Conservation (phyloP, 2,113 vertebrate species). For the Triplophysa rosa region DNA sequence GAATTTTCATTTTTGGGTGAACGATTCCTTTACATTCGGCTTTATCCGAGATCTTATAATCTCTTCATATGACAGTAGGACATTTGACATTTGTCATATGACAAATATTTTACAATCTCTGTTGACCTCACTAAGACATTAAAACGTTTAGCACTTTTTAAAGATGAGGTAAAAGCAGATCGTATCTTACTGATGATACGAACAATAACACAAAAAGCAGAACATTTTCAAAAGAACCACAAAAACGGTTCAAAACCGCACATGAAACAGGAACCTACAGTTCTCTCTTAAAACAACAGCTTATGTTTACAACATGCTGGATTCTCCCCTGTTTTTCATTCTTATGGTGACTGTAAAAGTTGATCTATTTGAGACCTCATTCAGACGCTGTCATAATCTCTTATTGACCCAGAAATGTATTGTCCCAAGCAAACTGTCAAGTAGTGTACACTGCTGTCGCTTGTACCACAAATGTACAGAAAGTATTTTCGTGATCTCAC, state of each 20-base stretch:
- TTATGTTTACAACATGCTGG: conserved; percentile 13
- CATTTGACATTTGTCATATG: too few species aligned
- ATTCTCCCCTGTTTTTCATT: conserved; percentile 31
- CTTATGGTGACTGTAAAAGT: conserved; percentile 10
- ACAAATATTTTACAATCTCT: conserved; percentile 22
- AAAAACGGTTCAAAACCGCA: background rate
- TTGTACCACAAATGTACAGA: background rate
- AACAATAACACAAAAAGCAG: background rate
- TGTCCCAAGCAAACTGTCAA: conserved; percentile 14
- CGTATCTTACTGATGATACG: background rate
- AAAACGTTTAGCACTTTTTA: too few species aligned
- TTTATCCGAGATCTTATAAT: background rate
- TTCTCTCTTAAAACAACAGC: conserved; percentile 4
- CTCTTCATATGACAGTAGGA: conserved; percentile 37
- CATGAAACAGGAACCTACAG: conserved; percentile 4
- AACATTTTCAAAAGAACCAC: conserved; percentile 16
- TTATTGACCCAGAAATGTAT: conserved; percentile 64
- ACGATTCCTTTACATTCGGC: too few species aligned
- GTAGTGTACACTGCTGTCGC: background rate
- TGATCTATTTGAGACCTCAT: conserved; percentile 64
- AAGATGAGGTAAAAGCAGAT: conserved; percentile 23
- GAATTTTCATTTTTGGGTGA: too few species aligned
- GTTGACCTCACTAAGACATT: background rate
- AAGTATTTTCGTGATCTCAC: background rate
- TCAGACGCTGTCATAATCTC: conserved; percentile 62